phyloP scores from a whole-genome alignment of 1,140 invertebrate genomes.

The Cherax destructor region DNA sequence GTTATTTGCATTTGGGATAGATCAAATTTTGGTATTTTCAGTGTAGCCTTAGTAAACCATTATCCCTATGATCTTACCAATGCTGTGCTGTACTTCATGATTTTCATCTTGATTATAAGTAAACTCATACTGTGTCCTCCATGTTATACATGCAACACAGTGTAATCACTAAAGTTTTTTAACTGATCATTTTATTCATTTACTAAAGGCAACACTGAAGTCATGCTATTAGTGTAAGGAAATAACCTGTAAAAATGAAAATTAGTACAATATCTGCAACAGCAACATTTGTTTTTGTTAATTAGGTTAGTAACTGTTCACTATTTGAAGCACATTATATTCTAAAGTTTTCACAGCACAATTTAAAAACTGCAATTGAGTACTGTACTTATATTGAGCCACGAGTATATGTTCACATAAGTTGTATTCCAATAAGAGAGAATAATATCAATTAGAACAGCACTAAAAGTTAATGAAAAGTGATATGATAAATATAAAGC shows the following conservation, averaged over 20 bases:
- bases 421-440: background rate
- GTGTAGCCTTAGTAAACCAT: constrained; percentile 10
- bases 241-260: background rate
- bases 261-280: constrained; percentile 2
- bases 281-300: background rate
- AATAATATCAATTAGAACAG: background rate
- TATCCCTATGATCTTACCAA: background rate
- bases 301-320: background rate
- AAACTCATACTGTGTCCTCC: background rate
- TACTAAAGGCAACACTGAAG: constrained; percentile 2
- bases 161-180: background rate
- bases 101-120: background rate
- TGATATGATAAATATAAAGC: background rate
- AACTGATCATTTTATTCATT: background rate
- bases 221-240: background rate
- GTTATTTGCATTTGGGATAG: constrained; percentile 7
- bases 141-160: too few species aligned
- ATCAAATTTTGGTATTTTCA: background rate
- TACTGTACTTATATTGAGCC: background rate
- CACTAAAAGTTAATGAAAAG: background rate
- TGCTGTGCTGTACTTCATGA: background rate
- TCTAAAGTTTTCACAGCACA: background rate
- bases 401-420: background rate
- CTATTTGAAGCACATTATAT: background rate
- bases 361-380: background rate